phyloP scores from a whole-genome alignment of 2,888 invertebrate species.

The Monoplex corrugatus region DNA sequence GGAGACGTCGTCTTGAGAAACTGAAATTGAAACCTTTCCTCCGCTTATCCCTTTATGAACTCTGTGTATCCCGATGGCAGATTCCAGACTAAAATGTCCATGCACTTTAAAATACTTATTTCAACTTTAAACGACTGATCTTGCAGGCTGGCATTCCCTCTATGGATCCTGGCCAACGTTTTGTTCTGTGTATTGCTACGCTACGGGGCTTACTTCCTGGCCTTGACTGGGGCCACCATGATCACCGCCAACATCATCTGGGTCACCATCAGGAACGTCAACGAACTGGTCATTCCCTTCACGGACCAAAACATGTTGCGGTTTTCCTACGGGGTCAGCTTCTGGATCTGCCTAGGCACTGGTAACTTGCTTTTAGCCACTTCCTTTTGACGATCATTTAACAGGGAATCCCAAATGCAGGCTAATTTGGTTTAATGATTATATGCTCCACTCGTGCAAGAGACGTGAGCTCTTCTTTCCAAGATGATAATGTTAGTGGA shows the following conservation, averaged over 20 bases:
- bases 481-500: too few relatives aligned
- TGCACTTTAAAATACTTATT: conserved; percentile 1
- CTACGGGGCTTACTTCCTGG: conserved; percentile 83
- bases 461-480: too few relatives aligned
- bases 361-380: conserved; percentile 85
- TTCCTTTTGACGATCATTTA: conserved; percentile 81
- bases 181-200: conserved; percentile 84
- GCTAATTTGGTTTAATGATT: too few relatives aligned
- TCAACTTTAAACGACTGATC: background rate
- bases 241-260: conserved; percentile 84
- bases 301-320: conserved; percentile 80
- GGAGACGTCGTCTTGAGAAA: too few relatives aligned
- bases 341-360: conserved; percentile 83
- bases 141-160: conserved; percentile 83
- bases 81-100: too few relatives aligned
- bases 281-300: conserved; percentile 84
- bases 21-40: too few relatives aligned
- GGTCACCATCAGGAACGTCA: conserved; percentile 83
- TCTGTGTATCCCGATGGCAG: too few relatives aligned
- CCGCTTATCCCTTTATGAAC: background rate
- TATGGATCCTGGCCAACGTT: conserved; percentile 84
- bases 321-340: conserved; percentile 83
- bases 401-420: too few relatives aligned
- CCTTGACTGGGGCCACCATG: conserved; percentile 83
- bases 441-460: too few relatives aligned